phyloP scores from a whole-genome alignment of 1,140 invertebrate genomes.

The Lepidurus apus region DNA sequence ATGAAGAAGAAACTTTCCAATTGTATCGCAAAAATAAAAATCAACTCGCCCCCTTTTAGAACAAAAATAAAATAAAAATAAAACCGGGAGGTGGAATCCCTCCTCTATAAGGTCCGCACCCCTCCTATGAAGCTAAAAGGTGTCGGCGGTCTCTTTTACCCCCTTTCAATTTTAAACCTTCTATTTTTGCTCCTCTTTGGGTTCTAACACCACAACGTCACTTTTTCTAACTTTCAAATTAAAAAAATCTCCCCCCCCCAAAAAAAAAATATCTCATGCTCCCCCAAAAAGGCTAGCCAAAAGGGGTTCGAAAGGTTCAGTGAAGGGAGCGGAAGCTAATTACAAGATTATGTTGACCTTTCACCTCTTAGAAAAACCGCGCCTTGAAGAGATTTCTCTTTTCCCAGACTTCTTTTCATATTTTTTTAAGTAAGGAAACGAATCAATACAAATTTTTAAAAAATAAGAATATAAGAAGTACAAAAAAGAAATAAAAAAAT shows the following conservation, averaged over 20 bases:
- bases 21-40: not conserved
- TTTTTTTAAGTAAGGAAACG: not conserved
- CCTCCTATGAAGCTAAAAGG: not conserved
- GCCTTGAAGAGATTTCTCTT: not conserved
- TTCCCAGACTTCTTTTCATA: not conserved
- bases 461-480: not conserved
- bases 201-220: not conserved
- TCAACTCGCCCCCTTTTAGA: not conserved
- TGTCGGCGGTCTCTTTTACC: not conserved
- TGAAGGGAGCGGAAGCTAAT: not conserved
- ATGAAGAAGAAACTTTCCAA: not conserved
- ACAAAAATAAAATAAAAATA: not conserved
- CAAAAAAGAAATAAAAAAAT: not conserved
- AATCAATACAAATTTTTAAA: not conserved
- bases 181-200: not conserved
- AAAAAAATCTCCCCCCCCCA: not conserved
- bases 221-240: constrained; percentile 6
- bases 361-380: not conserved
- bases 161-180: not conserved
- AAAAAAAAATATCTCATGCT: too few relatives aligned
- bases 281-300: too few relatives aligned
- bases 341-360: not conserved
- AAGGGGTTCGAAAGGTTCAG: too few relatives aligned
- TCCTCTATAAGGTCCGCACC: not conserved
- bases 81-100: not conserved